phyloP scores from a whole-genome alignment of 2,797 vertebrate genomes.

The Phalanger gymnotis region DNA sequence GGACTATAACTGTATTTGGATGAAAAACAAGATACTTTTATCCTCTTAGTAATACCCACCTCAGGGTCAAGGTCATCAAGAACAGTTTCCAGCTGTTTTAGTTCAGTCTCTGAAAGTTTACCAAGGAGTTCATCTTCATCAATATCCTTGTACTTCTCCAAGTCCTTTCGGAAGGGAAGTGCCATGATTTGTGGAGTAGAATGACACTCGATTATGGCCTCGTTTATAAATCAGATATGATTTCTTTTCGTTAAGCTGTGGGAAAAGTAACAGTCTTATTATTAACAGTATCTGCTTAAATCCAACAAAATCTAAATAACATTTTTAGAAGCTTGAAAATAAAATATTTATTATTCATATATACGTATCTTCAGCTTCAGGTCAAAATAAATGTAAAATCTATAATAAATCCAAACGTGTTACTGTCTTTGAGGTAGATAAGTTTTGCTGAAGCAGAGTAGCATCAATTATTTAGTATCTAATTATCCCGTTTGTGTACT shows the following conservation, averaged over 20 bases:
- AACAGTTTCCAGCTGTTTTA: slow-evolving; percentile 96
- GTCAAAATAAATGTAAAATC: not conserved
- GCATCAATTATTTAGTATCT: not conserved
- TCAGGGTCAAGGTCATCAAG: slow-evolving; percentile 98
- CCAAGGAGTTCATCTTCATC: slow-evolving; percentile 97
- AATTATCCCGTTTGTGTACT: not conserved
- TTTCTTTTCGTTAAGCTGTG: slow-evolving; percentile 60
- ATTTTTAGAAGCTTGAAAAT: not conserved
- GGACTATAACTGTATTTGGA: slow-evolving; percentile 1
- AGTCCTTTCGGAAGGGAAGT: slow-evolving; percentile 93
- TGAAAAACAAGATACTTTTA: not conserved
- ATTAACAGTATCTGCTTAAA: not conserved
- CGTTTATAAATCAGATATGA: slow-evolving; percentile 14
- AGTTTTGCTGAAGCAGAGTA: too few species aligned
- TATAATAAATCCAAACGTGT: not conserved
- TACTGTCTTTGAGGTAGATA: not conserved
- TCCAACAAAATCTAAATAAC: not conserved
- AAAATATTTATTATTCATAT: not conserved
- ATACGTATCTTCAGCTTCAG: not conserved
- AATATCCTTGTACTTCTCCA: slow-evolving; percentile 97
- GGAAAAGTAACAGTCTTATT: slow-evolving; percentile 35
- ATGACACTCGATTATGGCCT: slow-evolving; percentile 47
- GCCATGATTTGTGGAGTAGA: slow-evolving; percentile 87
- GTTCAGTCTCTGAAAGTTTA: slow-evolving; percentile 93
- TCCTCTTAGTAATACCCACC: slow-evolving; percentile 82